Conservation (phyloP, 2,888 invertebrate species). For the Eristalinus aeneus region DNA sequence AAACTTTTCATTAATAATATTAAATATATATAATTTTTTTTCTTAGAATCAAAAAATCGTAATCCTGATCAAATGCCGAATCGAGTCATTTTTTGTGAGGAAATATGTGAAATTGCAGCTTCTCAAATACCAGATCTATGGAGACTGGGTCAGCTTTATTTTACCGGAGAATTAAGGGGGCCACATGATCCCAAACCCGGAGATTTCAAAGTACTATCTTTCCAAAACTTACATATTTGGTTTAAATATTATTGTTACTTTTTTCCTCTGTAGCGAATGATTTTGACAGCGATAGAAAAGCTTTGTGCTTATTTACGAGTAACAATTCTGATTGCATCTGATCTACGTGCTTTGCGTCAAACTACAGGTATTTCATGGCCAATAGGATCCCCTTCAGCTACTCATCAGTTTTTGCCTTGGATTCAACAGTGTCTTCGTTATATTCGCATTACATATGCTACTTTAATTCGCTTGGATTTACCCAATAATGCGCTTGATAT, state of each 20-base stretch:
- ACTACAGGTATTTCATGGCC: conserved; percentile 78
- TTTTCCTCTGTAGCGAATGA: conserved; percentile 85
- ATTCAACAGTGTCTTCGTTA: conserved; percentile 90
- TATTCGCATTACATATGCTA: conserved; percentile 90
- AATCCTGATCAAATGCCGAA: conserved; percentile 82
- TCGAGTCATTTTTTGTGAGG: conserved; percentile 89
- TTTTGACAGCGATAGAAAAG: conserved; percentile 87
- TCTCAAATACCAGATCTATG: conserved; percentile 94
- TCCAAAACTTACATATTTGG: no score
- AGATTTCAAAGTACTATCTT: conserved; percentile 86
- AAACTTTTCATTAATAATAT: not conserved
- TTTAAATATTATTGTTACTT: no score
- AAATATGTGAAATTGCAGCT: conserved; percentile 88
- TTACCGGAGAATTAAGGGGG: conserved; percentile 91
- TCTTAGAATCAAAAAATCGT: conserved; percentile 76
- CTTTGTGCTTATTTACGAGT: conserved; percentile 88
- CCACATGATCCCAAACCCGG: conserved; percentile 88
- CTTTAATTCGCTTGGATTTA: conserved; percentile 91
- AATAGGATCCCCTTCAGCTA: conserved; percentile 82
- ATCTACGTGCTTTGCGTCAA: conserved; percentile 80
- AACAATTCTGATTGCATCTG: conserved; percentile 86
- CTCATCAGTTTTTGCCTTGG: conserved; percentile 85
- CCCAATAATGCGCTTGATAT: conserved; percentile 93
- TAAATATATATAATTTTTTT: not conserved
- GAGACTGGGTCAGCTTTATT: conserved; percentile 97